Base-by-base conservation (phyloP, 2,888 invertebrate species). In the Coleophora flavipennella region DNA sequence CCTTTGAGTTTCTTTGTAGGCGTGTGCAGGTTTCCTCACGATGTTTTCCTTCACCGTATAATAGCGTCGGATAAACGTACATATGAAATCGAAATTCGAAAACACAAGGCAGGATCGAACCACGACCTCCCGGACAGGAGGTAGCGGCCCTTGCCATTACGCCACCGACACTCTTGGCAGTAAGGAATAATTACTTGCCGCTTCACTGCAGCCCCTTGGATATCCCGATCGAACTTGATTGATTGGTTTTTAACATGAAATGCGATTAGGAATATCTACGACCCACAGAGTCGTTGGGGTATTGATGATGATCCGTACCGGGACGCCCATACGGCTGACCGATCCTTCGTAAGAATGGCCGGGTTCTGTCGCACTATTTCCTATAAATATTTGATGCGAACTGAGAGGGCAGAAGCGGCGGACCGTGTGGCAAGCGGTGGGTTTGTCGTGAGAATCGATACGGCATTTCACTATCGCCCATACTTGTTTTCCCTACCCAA, bases 341-440 rank as follows among this genome's bases (percentile, higher is more conserved):
- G 13, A 13, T 33, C 8, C 6, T 12, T 10, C 33, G 9, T 8
- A 32, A 20, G 20, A 20, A 20, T 20, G 20, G 3, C 20, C 6
- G 20, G 3, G 20, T 3, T 20, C 20, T 6, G 3, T 20, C n/a
- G 6, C 20, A 20, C 3, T 55, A 51, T 52, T 50, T 49, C 55
- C 57, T 57, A 67, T 75, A 68, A 73, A 74, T 75, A 73, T 73
- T 73, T 67, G 60, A 73, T 73, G 66, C 55, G 44, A 44, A 46
- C 47, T 41, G 49, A 46, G 48, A 50, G 45, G 49, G 50, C 45
- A 46, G 36, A 52, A 50, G 50, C 50, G 49, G n/a, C 20, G 20
- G 20, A 20, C 20, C n/a, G n/a, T n/a, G n/a, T n/a, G n/a, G 20
- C 20, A 20, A 20, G 20, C 48, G 48, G 42, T 43, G 46, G 36